Percentiles rank a stretch among this genome's conserved stretches.
These are phyloP conservation scores for Hesperia comma DNA, from an alignment of 2,888 invertebrate species.

Conservation along the genomic window DNA sequence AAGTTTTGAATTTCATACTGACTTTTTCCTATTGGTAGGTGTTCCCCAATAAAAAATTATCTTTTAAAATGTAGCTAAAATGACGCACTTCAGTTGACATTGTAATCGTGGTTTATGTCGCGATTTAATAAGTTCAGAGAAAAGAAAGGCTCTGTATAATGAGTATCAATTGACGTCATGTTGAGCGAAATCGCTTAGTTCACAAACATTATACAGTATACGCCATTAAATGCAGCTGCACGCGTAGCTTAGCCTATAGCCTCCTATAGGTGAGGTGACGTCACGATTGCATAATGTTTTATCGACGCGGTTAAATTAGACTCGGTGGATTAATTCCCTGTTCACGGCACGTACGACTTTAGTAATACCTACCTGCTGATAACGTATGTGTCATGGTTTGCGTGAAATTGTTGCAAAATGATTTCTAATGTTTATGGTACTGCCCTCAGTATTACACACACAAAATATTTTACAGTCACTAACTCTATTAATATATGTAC, in stretches of 20 bases:
- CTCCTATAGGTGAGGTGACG: constrained; percentile 42
- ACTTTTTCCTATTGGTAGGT: too few species aligned
- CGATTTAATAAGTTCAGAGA: constrained; percentile 4
- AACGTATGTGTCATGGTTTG: background rate
- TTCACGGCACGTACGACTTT: constrained; percentile 23
- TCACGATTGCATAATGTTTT: constrained; percentile 53
- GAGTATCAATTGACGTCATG: constrained; percentile 23
- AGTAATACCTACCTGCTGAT: constrained; percentile 5
- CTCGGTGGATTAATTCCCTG: constrained; percentile 24
- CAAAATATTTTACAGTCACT: too few species aligned
- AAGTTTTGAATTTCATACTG: too few species aligned
- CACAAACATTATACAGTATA: constrained; percentile 26
- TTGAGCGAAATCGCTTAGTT: constrained; percentile 11
- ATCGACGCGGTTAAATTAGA: constrained; percentile 37
- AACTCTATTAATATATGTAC: too few species aligned
- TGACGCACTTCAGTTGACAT: background rate
- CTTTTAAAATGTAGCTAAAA: background rate
- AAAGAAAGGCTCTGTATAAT: constrained; percentile 10
- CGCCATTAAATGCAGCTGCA: constrained; percentile 26
- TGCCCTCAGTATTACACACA: too few species aligned
- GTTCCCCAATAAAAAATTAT: background rate
- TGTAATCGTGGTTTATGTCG: background rate
- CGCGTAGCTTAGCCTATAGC: constrained; percentile 14
- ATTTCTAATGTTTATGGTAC: background rate
- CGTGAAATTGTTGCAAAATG: background rate